Evolutionary conservation across 2,797 vertebrate species (phyloP).

Genomic region (Novumbra hubbsi): DNA sequence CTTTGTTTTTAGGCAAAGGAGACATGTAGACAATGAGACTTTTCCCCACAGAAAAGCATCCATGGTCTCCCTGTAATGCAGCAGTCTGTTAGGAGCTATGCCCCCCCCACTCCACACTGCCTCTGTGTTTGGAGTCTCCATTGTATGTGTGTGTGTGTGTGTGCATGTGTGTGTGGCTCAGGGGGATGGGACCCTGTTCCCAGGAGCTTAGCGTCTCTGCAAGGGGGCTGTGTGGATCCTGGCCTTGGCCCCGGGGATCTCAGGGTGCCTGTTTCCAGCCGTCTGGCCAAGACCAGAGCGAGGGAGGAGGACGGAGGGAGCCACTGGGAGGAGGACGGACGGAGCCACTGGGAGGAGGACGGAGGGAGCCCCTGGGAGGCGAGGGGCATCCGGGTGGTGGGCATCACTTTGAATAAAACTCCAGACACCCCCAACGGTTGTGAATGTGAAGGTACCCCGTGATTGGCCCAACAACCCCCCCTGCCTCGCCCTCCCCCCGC

Average conservation of each 20-base stretch:
- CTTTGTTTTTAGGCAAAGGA: background rate
- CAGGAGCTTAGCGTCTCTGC: conserved; percentile 43
- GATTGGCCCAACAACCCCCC: conserved; percentile 21
- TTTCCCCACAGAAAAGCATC: background rate
- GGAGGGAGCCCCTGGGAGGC: conserved; percentile 19
- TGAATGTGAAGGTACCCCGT: conserved; percentile 19
- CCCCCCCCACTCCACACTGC: background rate
- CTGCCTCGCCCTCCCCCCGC: conserved; percentile 24
- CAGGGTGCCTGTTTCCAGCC: conserved; percentile 57
- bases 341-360: background rate
- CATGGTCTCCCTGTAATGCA: background rate
- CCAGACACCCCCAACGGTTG: conserved; percentile 19
- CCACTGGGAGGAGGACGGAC: background rate
- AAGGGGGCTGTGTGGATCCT: conserved; percentile 38
- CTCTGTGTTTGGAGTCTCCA: background rate
- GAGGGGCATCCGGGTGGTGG: conserved; percentile 50
- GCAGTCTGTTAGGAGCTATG: background rate
- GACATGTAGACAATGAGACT: background rate
- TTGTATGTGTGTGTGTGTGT: conserved; percentile 11
- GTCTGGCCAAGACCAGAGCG: conserved; percentile 56
- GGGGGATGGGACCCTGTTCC: conserved; percentile 36
- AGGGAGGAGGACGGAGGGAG: background rate
- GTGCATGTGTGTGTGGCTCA: conserved; percentile 32
- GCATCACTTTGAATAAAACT: conserved; percentile 45
- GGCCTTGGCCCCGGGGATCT: conserved; percentile 62